These are phyloP conservation scores for Boloria selene DNA, from an alignment of 2,888 invertebrate genomes.

Conservation along the genomic window DNA sequence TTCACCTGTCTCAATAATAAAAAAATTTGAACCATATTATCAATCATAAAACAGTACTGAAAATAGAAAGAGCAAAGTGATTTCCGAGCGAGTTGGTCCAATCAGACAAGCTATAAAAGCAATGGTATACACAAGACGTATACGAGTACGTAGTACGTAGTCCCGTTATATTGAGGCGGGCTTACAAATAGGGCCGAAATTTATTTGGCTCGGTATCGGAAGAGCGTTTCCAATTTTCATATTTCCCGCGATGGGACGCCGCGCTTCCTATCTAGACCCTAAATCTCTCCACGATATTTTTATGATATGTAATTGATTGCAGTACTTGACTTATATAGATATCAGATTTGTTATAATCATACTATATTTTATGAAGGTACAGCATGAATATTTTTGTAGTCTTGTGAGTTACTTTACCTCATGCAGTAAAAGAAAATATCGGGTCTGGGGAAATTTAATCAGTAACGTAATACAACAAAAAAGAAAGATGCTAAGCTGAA, in stretches of 20 bases:
- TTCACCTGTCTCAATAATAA: background rate
- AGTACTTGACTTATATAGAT: conserved; percentile 7
- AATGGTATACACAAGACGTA: conserved; percentile 20
- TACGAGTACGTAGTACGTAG: conserved; percentile 17
- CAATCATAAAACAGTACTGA: background rate
- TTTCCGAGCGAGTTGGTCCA: conserved; percentile 35
- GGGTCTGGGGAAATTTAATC: conserved; percentile 16
- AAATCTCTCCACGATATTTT: conserved; percentile 72
- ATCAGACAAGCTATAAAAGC: conserved; percentile 34
- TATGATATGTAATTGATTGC: conserved; percentile 69
- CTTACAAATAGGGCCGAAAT: conserved; percentile 70
- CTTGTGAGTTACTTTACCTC: conserved; percentile 2
- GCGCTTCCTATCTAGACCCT: conserved; percentile 49
- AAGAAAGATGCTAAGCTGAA: conserved; percentile 37
- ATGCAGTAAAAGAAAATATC: conserved; percentile 2
- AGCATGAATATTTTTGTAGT: background rate
- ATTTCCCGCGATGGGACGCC: conserved; percentile 67
- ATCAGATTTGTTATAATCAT: background rate
- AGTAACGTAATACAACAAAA: conserved; percentile 18
- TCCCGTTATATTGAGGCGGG: conserved; percentile 41
- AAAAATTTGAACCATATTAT: conserved; percentile 8
- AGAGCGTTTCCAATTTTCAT: conserved; percentile 76
- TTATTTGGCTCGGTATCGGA: conserved; percentile 66
- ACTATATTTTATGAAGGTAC: background rate
- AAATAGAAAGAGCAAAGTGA: conserved; percentile 24